Evolutionary conservation across 2,888 invertebrate species (phyloP), one percentile per base, ranked within the genome.

Genomic region (Agrochola lychnidis): DNA sequence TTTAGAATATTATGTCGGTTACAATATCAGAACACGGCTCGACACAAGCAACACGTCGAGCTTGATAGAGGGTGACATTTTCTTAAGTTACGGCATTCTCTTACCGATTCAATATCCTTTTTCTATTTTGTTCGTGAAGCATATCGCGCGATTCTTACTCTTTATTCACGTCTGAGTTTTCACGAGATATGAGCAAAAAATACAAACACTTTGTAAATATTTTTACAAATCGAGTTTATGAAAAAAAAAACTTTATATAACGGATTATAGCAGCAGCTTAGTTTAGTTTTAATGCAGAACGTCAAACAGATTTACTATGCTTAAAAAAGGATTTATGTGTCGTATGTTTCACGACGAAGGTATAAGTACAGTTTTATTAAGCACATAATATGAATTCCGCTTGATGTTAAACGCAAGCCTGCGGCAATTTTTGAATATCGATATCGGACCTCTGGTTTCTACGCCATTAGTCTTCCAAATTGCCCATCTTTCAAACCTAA

Each of bases 41-140:
- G 36, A 74, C 75, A 78, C 81, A 85, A 90, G 92, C 90, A 91
- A 89, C 92, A 91, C 90, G 91, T 92, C 90, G 85, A 90, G 90
- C 89, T 92, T 93, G 94, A 95, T 84, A 80, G 81, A 87, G 89
- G 91, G 91, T 91, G 94, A 93, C 93, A 91, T 92, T 93, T 93
- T 92, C 91, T 87, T 83, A 88, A 88, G 87, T 87, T 88, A 88
- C 88, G 81, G 89, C 92, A 92, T 93, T 93, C 92, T 93, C 91
- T 92, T 90, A 89, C 91, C 91, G 92, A 94, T 94, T 94, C 94
- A 94, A 94, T 95, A 94, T 95, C 94, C 94, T 93, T 93, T 94
- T 94, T 93, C 93, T 93, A 93, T 94, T 94, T 93, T 92, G 90
- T 91, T 90, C 90, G 91, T 90, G 91, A 89, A 89, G 90, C 89